Base-by-base conservation (phyloP, 2,797 vertebrate genomes). In the Lepus oiostolus region DNA sequence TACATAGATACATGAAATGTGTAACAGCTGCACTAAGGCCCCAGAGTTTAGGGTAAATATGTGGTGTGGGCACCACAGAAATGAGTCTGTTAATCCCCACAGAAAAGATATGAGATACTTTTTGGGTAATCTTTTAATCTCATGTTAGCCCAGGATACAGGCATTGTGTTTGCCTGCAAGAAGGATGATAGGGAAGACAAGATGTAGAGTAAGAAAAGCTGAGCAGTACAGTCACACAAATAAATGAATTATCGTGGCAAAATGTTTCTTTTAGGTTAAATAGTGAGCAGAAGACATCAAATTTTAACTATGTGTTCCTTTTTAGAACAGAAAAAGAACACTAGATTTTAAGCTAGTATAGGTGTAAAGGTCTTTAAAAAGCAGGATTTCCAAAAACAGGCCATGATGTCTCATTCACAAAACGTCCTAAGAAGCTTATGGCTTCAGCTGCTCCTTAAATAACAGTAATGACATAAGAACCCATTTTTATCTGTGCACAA, bases 31-130 rank as follows among this genome's bases (percentile, higher is more conserved):
- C 26, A 17, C 2, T 88, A 1, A 52, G 19, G 4, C 16, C 28
- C 16, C 91, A n/a, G 35, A 79, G 7, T 74, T 68, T 62, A 92
- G 72, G 86, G 9, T 88, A 95, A 92, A 74, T 54, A 60, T 75
- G n/a, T 68, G 14, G 14, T 85, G 7, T 58, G 70, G 84, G 72
- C 24, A 62, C 35, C 14, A 30, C 87, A 16, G 82, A 93, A 91
- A 94, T 35, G 16, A 76, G 4, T 79, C 87, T 90, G 21, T 12
- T 90, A 95, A 92, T 90, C 9, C 38, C 28, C 60, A 77, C 5
- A 38, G 35, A 50, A 94, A 91, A 85, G 10, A 91, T 85, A 47
- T 50, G 79, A 79, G 76, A 67, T 85, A 68, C 16, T 50, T 93
- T 94, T 52, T 7, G 60, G 19, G 22, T 77, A 85, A 54, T 4